Evolutionary conservation across 2,113 vertebrate species (phyloP).

Genomic region (Rhinolophus sinicus): DNA sequence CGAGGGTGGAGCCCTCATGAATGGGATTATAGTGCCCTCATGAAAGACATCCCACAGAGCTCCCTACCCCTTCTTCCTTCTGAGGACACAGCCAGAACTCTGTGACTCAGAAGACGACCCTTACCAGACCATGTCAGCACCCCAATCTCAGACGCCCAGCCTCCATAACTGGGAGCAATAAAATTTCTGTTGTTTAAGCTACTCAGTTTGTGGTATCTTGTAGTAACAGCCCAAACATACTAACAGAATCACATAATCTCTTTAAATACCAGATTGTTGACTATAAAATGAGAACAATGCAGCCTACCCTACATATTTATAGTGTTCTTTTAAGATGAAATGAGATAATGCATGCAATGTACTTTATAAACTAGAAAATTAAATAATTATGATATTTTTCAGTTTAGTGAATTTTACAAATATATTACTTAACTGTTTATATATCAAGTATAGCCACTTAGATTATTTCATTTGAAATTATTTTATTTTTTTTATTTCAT

Average conservation of each 20-base stretch:
- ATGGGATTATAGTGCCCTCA: background rate
- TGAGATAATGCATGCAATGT: background rate
- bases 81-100: background rate
- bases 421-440: background rate
- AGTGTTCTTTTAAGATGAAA: background rate
- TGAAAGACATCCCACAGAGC: background rate
- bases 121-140: background rate
- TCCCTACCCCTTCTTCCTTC: background rate
- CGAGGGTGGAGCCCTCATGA: background rate
- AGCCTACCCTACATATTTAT: background rate
- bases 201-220: background rate
- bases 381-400: background rate
- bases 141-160: background rate
- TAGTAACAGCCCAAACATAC: background rate
- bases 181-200: background rate
- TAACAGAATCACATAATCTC: background rate
- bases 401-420: background rate
- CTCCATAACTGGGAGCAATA: background rate
- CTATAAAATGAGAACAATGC: background rate
- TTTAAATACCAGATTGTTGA: background rate
- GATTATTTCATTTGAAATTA: background rate
- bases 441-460: background rate
- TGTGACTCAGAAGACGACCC: background rate
- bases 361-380: constrained; percentile 19
- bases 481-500: constrained; percentile 7